Conservation (phyloP, 2,797 vertebrate genomes). For the Micropoecilia bifurca region DNA sequence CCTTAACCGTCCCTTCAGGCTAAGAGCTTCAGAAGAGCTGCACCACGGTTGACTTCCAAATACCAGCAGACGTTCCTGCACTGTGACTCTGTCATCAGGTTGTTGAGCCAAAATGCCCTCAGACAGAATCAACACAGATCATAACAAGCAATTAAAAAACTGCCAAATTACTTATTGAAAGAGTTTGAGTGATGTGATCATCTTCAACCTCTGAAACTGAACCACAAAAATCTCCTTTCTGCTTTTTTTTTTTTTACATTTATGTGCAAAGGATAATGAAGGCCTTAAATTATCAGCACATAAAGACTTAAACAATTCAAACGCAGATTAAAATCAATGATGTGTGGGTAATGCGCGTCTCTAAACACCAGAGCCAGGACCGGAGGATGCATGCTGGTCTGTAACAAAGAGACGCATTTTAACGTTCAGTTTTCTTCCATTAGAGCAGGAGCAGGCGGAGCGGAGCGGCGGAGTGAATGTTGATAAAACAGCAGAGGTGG, state of each 20-base stretch:
- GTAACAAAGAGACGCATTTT: conserved; percentile 37
- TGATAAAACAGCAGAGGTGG: conserved; percentile 18
- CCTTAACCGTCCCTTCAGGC: not conserved
- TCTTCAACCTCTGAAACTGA: conserved; percentile 9
- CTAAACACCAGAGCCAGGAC: conserved; percentile 68
- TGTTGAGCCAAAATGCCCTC: conserved; percentile 23
- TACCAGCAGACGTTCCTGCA: conserved; percentile 40
- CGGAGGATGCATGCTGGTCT: conserved; percentile 55
- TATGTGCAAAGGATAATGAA: conserved; percentile 31
- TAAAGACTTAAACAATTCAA: conserved; percentile 58
- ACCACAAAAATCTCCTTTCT: conserved; percentile 39
- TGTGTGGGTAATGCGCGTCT: conserved; percentile 67
- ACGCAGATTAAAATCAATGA: conserved; percentile 67
- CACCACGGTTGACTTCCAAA: conserved; percentile 57
- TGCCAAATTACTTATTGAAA: conserved; percentile 8
- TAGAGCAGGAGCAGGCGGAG: conserved; percentile 12
- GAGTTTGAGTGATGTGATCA: conserved; percentile 2
- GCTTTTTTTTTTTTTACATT: conserved; percentile 11
- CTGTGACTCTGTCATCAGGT: conserved; percentile 29
- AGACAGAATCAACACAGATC: conserved; percentile 10
- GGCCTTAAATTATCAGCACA: conserved; percentile 48
- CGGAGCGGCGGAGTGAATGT: conserved; percentile 10
- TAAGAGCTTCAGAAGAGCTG: conserved; percentile 7
- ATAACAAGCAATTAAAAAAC: conserved; percentile 19
- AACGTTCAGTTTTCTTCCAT: conserved; percentile 25